Evolutionary conservation across 2,888 invertebrate genomes (phyloP).

Genomic region (Leptinotarsa juncta): DNA sequence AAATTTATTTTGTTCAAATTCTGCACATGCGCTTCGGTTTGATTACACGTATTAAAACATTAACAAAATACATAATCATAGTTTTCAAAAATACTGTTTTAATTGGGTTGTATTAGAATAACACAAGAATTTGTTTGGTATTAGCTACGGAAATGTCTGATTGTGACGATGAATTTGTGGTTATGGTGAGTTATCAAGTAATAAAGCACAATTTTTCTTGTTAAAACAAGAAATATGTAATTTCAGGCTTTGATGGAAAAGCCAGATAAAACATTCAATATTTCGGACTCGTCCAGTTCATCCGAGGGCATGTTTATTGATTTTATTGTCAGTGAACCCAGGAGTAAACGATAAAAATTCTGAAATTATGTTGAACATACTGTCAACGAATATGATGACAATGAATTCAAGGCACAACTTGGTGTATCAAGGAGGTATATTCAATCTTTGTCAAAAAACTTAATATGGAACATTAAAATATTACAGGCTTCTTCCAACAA

Average conservation of each 20-base stretch:
- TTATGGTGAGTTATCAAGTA: no score
- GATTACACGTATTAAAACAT: no score
- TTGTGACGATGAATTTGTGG: no score
- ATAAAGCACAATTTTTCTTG: no score
- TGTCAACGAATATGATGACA: background rate
- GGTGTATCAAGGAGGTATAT: background rate
- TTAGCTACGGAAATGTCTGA: no score
- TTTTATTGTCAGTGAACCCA: background rate
- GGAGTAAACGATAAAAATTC: background rate
- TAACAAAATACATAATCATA: background rate
- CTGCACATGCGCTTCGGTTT: background rate
- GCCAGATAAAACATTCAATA: background rate
- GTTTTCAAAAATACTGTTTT: no score
- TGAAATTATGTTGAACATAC: slow-evolving; percentile 4
- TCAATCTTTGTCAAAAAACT: background rate
- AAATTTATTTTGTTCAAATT: background rate
- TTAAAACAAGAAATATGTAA: no score
- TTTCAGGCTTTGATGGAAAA: no score
- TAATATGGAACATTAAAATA: background rate
- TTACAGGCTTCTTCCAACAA: background rate
- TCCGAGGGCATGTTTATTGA: background rate
- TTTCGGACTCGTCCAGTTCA: no score
- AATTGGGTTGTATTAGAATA: no score
- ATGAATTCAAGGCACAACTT: background rate
- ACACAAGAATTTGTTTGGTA: no score